phyloP scores from a whole-genome alignment of 2,888 invertebrate species.

The Drosophila rellima region DNA sequence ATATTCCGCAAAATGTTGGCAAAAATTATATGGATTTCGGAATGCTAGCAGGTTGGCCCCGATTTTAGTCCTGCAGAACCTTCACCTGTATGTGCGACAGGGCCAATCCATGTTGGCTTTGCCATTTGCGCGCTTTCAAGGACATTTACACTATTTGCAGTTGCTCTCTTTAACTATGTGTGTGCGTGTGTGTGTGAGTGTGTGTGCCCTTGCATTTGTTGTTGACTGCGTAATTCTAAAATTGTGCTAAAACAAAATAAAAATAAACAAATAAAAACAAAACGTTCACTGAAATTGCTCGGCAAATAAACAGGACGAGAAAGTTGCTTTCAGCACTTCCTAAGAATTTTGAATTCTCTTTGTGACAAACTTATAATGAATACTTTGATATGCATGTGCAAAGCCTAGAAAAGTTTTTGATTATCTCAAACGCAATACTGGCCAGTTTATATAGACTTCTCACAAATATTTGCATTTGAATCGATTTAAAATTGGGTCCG shows the following conservation, averaged over 20 bases:
- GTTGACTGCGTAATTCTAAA: slow-evolving; percentile 44
- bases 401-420: slow-evolving; percentile 53
- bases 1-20: neutral
- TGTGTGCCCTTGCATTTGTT: slow-evolving; percentile 55
- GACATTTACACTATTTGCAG: slow-evolving; percentile 74
- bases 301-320: slow-evolving; percentile 61
- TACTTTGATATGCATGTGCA: slow-evolving; percentile 6
- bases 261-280: slow-evolving; percentile 25
- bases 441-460: slow-evolving; percentile 18
- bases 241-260: slow-evolving; percentile 41
- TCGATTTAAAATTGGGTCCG: slow-evolving; percentile 33
- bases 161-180: slow-evolving; percentile 60
- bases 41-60: slow-evolving; percentile 32
- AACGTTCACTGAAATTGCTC: slow-evolving; percentile 56
- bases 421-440: slow-evolving; percentile 38
- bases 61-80: slow-evolving; percentile 48
- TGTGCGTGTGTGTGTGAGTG: slow-evolving; percentile 14
- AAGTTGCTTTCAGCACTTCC: slow-evolving; percentile 20
- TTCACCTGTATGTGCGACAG: slow-evolving; percentile 62
- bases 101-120: slow-evolving; percentile 50
- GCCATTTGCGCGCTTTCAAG: slow-evolving; percentile 76
- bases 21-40: slow-evolving; percentile 4
- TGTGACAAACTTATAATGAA: slow-evolving; percentile 23
- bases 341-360: slow-evolving; percentile 46
- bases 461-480: slow-evolving; percentile 52